Percentiles rank a stretch among this genome's conserved stretches.
phyloP scores from a whole-genome alignment of 2,797 vertebrate species.

The Eremophila alpestris region DNA sequence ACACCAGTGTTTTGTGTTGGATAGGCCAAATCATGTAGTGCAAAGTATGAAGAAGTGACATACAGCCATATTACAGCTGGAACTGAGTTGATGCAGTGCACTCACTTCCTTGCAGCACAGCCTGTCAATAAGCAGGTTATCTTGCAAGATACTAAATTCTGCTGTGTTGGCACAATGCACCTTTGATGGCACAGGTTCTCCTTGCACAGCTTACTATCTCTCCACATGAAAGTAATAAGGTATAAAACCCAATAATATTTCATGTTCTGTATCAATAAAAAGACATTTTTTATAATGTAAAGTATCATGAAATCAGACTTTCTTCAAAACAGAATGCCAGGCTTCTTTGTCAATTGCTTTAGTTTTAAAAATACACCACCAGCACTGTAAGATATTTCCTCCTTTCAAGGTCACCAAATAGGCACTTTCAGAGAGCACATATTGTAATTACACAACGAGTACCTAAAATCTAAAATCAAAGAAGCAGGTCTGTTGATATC shows the following conservation, averaged over 20 bases:
- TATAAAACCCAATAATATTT: background rate
- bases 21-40: background rate
- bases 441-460: background rate
- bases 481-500: slow-evolving; percentile 4
- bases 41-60: background rate
- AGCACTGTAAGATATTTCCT: slow-evolving; percentile 15
- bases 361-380: background rate
- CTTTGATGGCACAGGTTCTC: background rate
- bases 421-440: background rate
- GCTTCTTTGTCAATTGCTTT: background rate
- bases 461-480: slow-evolving; percentile 41
- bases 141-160: background rate
- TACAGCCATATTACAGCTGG: background rate
- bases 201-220: background rate
- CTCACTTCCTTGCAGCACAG: background rate
- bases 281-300: background rate
- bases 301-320: background rate
- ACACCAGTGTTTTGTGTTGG: background rate
- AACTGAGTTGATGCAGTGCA: background rate
- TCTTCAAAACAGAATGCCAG: slow-evolving; percentile 5
- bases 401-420: background rate
- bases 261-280: background rate
- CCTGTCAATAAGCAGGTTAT: background rate
- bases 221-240: background rate
- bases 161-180: background rate